These are phyloP conservation scores for Petrocephalus zakoni DNA, from an alignment of 2,113 vertebrate species.

Conservation along the genomic window DNA sequence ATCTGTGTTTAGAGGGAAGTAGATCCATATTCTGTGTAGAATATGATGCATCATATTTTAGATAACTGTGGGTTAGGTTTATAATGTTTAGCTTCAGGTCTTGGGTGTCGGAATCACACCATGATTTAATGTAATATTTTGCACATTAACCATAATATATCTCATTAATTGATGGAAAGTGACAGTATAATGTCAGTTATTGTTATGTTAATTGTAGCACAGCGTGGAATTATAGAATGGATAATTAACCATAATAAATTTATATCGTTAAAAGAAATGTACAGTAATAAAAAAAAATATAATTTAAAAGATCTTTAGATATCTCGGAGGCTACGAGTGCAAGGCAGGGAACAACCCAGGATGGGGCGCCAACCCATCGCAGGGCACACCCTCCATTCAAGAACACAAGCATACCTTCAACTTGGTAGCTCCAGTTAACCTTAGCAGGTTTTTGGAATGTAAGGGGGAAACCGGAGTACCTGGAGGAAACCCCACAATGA, in stretches of 20 bases:
- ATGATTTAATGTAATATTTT: not conserved
- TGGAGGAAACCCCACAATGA: too few relatives aligned
- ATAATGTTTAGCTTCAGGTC: not conserved
- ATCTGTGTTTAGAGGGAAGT: not conserved
- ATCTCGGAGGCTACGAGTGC: not conserved
- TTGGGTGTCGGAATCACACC: not conserved
- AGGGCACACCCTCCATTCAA: not conserved
- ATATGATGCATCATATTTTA: not conserved
- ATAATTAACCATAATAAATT: conserved; percentile 15
- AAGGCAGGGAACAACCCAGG: not conserved
- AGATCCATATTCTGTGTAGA: not conserved
- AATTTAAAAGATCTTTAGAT: conserved; percentile 14
- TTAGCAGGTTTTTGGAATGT: not conserved
- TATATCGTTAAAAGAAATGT: conserved; percentile 16
- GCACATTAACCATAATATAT: not conserved
- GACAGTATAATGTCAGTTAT: not conserved
- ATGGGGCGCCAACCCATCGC: not conserved
- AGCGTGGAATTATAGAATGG: not conserved
- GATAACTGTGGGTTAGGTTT: not conserved
- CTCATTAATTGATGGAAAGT: not conserved
- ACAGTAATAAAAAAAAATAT: conserved; percentile 15
- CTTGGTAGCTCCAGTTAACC: not conserved
- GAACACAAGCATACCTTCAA: not conserved
- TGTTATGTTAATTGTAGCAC: conserved; percentile 11
- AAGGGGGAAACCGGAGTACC: not conserved